A percentile compares a stretch with the other conserved stretches of the same genome.
Evolutionary conservation across 2,888 invertebrate genomes (phyloP).

Genomic region (Agrochola macilenta): DNA sequence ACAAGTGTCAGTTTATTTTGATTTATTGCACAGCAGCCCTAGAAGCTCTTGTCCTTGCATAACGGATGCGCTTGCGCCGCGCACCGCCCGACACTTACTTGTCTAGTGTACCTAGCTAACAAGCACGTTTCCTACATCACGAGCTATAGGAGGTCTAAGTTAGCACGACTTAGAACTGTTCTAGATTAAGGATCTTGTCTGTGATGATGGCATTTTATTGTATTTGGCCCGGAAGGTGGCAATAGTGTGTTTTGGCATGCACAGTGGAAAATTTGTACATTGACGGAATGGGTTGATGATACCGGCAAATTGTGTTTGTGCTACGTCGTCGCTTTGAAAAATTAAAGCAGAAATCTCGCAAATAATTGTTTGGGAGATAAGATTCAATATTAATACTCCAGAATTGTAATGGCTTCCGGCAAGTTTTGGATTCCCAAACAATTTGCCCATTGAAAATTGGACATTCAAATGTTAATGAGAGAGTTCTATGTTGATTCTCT

Average conservation of each 20-base stretch:
- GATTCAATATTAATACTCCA: not conserved
- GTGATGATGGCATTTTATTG: slow-evolving; percentile 19
- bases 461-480: not conserved
- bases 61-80: slow-evolving; percentile 66
- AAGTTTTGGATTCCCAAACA: not conserved
- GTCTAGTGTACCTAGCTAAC: slow-evolving; percentile 8
- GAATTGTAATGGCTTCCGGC: not conserved
- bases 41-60: slow-evolving; percentile 75
- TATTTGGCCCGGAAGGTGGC: not conserved
- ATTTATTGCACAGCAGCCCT: slow-evolving; percentile 37
- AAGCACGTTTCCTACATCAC: slow-evolving; percentile 53
- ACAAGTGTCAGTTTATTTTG: not conserved
- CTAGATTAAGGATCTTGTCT: slow-evolving; percentile 37
- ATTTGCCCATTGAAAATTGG: not conserved
- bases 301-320: not conserved
- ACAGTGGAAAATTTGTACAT: not conserved
- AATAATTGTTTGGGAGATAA: not conserved
- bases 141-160: slow-evolving; percentile 50
- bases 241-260: not conserved
- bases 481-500: not conserved
- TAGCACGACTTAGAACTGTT: slow-evolving; percentile 52
- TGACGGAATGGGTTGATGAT: not conserved
- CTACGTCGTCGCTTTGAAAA: not conserved
- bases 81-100: slow-evolving; percentile 18
- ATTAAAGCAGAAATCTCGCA: not conserved